Percentiles rank a stretch among this genome's conserved stretches.
phyloP scores from a whole-genome alignment of 2,888 invertebrate genomes.

The Teinopalpus imperialis region DNA sequence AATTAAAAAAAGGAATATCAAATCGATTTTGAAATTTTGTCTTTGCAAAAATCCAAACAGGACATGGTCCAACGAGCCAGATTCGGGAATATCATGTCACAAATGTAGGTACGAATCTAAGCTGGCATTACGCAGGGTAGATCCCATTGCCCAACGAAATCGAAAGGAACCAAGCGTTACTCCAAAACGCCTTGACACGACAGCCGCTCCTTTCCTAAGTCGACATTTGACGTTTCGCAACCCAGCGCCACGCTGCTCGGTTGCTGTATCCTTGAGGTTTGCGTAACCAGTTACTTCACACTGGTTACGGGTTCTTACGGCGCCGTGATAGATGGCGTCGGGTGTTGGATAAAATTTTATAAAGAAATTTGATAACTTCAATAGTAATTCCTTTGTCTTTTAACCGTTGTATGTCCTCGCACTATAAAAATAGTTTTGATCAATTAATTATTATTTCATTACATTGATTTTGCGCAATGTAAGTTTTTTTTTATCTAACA shows the following conservation, averaged over 20 bases:
- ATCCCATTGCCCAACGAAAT: conserved; percentile 62
- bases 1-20: too few species aligned
- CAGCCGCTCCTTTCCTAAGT: conserved; percentile 65
- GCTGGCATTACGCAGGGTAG: conserved; percentile 49
- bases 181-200: conserved; percentile 57
- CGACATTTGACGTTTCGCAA: conserved; percentile 57
- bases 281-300: conserved; percentile 43
- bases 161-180: conserved; percentile 54
- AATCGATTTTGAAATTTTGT: too few species aligned
- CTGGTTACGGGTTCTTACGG: conserved; percentile 28
- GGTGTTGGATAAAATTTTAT: conserved; percentile 13
- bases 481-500: too few species aligned
- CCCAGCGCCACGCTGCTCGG: conserved; percentile 26
- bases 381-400: too few species aligned
- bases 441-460: too few species aligned
- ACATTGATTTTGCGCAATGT: too few species aligned
- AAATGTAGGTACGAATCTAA: neutral
- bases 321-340: conserved; percentile 31
- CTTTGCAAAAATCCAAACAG: neutral
- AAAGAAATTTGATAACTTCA: conserved; percentile 7
- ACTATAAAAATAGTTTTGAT: too few species aligned
- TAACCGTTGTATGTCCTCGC: too few species aligned
- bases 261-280: conserved; percentile 44
- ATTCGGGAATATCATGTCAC: conserved; percentile 6
- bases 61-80: conserved; percentile 10